Evolutionary conservation across 2,113 vertebrate species (phyloP), one percentile per base, ranked within the genome.

Genomic region (Xyliphius kryptos): DNA sequence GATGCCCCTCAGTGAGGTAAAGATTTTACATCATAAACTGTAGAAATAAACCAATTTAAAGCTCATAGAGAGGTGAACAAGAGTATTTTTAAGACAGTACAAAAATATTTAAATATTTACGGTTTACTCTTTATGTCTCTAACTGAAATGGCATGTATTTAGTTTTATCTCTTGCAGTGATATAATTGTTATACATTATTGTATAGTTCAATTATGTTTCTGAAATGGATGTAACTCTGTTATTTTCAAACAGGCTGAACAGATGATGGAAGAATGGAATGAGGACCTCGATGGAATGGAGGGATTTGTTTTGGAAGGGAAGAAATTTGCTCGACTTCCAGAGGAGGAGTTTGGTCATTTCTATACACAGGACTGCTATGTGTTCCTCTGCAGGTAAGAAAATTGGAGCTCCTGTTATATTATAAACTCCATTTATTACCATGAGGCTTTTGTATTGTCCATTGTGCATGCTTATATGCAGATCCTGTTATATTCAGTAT

Each of bases 261-360:
- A 93, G 76, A 85, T 98, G 79, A 99, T 93, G 89, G 95, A 98
- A 68, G 96, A 98, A 69, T 99, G 96, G 96, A 98, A 95, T 0
- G 94, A 97, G 75, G 96, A 99, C 66, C 82, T 98, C 79, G 96
- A 99, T 0, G 96, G 96, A 40, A 99, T 99, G 95, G 96, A 99
- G 61, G 96, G 94, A 62, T 98, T 99, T 0, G 94, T 99, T 68
- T 80, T 99, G 61, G 96, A 98, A 75, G 91, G 93, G 41, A 97
- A 95, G 86, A 98, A 98, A 79, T 99, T 99, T 36, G 90, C 94
- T 0, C 89, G 96, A 2, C 85, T 99, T 66, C 94, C 95, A 0
- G 96, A 99, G 75, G 95, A 97, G 76, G 95, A 99, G 70, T 97
- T 99, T 0, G 96, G 96, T 1, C 95, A 99, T 78, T 98, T 99